A percentile compares a stretch with the other conserved stretches of the same genome.
Evolutionary conservation across 1,140 invertebrate species (phyloP).

Genomic region (Conopomorpha cramerella): DNA sequence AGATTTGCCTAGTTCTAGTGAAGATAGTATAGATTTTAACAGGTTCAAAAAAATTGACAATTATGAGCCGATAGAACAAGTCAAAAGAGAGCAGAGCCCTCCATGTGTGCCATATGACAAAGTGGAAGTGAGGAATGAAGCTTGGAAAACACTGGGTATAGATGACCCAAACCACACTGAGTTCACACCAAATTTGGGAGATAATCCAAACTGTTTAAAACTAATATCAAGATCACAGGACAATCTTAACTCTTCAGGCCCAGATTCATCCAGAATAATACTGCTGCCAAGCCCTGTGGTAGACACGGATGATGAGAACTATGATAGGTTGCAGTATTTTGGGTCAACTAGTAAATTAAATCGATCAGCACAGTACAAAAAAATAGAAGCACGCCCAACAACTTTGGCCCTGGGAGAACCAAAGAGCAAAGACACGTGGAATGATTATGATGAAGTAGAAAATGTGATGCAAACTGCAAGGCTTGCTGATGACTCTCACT

Average conservation of each 20-base stretch:
- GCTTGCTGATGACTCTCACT: slow-evolving; percentile 76
- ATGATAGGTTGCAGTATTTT: slow-evolving; percentile 81
- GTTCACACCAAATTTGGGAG: slow-evolving; percentile 39
- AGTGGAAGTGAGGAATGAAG: slow-evolving; percentile 71
- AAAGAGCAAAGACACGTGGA: slow-evolving; percentile 60
- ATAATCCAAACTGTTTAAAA: slow-evolving; percentile 45
- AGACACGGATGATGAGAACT: slow-evolving; percentile 62
- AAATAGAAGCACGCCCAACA: slow-evolving; percentile 59
- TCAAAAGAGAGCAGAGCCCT: slow-evolving; percentile 26
- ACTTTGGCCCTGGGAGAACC: slow-evolving; percentile 32
- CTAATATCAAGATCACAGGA: slow-evolving; percentile 55
- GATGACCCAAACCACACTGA: slow-evolving; percentile 70
- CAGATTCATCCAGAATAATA: slow-evolving; percentile 51
- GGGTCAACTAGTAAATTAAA: slow-evolving; percentile 72
- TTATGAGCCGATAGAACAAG: slow-evolving; percentile 53
- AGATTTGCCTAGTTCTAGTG: slow-evolving; percentile 42
- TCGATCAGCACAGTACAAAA: slow-evolving; percentile 71
- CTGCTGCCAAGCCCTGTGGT: slow-evolving; percentile 45
- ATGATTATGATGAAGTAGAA: slow-evolving; percentile 72
- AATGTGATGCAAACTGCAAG: slow-evolving; percentile 66
- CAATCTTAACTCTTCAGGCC: slow-evolving; percentile 44
- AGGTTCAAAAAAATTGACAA: slow-evolving; percentile 51
- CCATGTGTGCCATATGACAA: slow-evolving; percentile 66
- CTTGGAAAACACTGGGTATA: slow-evolving; percentile 78
- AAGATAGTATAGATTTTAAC: slow-evolving; percentile 45